Evolutionary conservation across 2,797 vertebrate species (phyloP).

Genomic region (Botia kubotai): DNA sequence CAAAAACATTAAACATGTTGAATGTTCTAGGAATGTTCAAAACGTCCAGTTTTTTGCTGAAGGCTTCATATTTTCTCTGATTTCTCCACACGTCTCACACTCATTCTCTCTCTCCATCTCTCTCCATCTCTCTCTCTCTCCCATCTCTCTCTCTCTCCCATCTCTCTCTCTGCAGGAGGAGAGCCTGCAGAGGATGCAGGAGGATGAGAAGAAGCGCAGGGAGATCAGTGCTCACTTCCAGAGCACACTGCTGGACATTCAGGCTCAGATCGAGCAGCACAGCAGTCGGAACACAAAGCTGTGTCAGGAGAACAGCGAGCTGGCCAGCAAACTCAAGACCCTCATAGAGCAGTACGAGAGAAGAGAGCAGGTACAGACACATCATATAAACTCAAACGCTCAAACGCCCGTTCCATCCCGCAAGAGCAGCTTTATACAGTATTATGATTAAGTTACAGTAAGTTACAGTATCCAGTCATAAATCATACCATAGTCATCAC

Average conservation of each 20-base stretch:
- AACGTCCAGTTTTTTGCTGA: too few relatives aligned
- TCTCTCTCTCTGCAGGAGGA: slow-evolving; percentile 81
- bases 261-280: slow-evolving; percentile 93
- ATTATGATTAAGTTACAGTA: too few relatives aligned
- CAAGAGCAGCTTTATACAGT: too few relatives aligned
- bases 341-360: slow-evolving; percentile 93
- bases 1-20: too few relatives aligned
- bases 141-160: too few relatives aligned
- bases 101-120: not conserved
- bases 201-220: slow-evolving; percentile 91
- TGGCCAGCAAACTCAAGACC: slow-evolving; percentile 89
- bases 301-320: slow-evolving; percentile 87
- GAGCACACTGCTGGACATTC: slow-evolving; percentile 89
- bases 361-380: slow-evolving; percentile 86
- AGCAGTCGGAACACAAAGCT: slow-evolving; percentile 90
- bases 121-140: too few relatives aligned
- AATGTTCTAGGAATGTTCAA: too few relatives aligned
- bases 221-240: slow-evolving; percentile 93
- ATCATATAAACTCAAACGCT: too few relatives aligned
- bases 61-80: too few relatives aligned
- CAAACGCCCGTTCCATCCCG: too few relatives aligned
- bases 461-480: too few relatives aligned
- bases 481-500: too few relatives aligned
- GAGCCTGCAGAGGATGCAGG: slow-evolving; percentile 82
- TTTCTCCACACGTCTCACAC: not conserved